phyloP scores from a whole-genome alignment of 2,113 vertebrate genomes.

The Turdus rufiventris region DNA sequence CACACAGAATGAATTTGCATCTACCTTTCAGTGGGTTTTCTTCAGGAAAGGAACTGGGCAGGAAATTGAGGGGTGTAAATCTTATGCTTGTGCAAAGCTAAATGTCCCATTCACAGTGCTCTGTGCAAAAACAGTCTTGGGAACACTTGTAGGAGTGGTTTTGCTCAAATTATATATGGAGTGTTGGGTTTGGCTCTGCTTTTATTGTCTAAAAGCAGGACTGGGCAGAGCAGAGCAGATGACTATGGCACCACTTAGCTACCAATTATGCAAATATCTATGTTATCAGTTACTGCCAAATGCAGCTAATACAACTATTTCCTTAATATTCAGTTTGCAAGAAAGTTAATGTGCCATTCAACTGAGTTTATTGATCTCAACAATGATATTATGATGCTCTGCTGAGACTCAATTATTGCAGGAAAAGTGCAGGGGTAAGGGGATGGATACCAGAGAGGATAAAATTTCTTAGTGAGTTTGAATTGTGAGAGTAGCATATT shows the following conservation, averaged over 20 bases:
- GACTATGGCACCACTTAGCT: background rate
- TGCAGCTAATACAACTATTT: background rate
- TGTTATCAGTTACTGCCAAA: background rate
- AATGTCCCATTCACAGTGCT: background rate
- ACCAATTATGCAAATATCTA: background rate
- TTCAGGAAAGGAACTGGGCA: background rate
- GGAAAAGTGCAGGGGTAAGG: background rate
- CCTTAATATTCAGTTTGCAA: background rate
- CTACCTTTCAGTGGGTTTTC: background rate
- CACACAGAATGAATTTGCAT: background rate
- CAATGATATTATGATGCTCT: background rate
- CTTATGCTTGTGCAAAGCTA: background rate
- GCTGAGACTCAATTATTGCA: background rate
- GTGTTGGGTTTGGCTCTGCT: background rate
- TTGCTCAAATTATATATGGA: background rate
- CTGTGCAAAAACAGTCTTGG: background rate
- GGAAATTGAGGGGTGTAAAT: background rate
- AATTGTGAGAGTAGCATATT: background rate
- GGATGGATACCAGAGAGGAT: background rate
- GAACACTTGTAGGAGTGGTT: background rate
- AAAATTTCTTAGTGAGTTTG: background rate
- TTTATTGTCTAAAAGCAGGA: background rate
- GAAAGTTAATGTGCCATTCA: background rate
- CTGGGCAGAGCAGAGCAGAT: background rate
- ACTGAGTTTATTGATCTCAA: background rate